phyloP scores from a whole-genome alignment of 2,888 invertebrate genomes.

The Halocaridina rubra region DNA sequence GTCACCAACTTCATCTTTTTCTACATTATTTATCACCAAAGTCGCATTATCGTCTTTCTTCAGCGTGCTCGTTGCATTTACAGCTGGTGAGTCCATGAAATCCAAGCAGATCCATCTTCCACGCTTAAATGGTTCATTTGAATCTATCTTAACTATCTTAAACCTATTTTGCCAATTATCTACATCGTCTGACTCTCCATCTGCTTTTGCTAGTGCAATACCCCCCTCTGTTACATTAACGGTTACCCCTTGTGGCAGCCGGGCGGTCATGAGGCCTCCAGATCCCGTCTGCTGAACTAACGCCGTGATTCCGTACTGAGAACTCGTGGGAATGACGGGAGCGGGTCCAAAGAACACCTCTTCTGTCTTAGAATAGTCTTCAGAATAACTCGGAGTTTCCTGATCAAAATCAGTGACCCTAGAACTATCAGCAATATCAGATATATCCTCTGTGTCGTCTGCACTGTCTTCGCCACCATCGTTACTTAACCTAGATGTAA shows the following conservation, averaged over 20 bases:
- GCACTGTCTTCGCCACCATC: conserved; percentile 62
- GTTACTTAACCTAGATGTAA: conserved; percentile 58
- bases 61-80: conserved; percentile 25
- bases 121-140: conserved; percentile 91
- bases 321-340: conserved; percentile 57
- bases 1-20: conserved; percentile 37
- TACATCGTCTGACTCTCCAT: conserved; percentile 55
- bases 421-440: conserved; percentile 58
- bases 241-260: conserved; percentile 60
- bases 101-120: conserved; percentile 96
- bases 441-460: conserved; percentile 62
- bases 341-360: conserved; percentile 52
- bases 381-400: conserved; percentile 62
- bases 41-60: conserved; percentile 46
- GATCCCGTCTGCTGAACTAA: conserved; percentile 60
- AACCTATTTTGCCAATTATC: conserved; percentile 74
- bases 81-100: conserved; percentile 84
- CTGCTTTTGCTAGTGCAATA: conserved; percentile 61
- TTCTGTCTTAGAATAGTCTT: conserved; percentile 59
- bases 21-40: conserved; percentile 39
- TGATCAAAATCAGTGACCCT: conserved; percentile 57
- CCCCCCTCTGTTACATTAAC: conserved; percentile 63
- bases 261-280: conserved; percentile 59
- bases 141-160: conserved; percentile 95
- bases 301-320: conserved; percentile 63